Evolutionary conservation across 1,140 invertebrate species (phyloP).

Genomic region (Pseudomyrmex concolor): DNA sequence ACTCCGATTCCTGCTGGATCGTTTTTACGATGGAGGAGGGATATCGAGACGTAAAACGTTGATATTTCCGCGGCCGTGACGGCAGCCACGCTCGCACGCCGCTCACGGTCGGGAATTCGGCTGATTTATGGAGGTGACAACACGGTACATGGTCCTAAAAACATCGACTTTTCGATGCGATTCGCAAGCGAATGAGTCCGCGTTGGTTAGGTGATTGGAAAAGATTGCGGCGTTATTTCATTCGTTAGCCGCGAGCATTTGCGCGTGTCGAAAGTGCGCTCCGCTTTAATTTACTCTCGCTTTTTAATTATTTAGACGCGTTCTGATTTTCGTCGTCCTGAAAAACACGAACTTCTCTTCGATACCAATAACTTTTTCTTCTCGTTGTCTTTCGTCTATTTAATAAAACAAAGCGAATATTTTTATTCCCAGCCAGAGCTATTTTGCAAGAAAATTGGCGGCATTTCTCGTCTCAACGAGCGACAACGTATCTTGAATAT

Average conservation of each 20-base stretch:
- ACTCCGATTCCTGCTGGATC: conserved; percentile 50
- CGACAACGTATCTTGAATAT: background rate
- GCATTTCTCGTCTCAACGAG: background rate
- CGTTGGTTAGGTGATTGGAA: conserved; percentile 47
- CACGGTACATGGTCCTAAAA: conserved; percentile 57
- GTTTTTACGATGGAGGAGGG: conserved; percentile 63
- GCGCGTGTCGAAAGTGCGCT: background rate
- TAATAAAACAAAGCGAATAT: background rate
- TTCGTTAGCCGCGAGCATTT: conserved; percentile 14
- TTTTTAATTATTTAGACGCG: conserved; percentile 33
- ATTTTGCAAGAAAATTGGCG: background rate
- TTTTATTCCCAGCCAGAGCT: background rate
- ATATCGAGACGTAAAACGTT: conserved; percentile 53
- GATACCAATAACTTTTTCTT: background rate
- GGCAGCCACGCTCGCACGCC: background rate
- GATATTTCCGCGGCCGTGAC: conserved; percentile 63
- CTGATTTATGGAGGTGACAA: conserved; percentile 70
- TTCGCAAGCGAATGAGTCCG: conserved; percentile 19
- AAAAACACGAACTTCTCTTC: background rate
- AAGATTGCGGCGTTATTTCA: conserved; percentile 57
- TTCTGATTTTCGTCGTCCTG: background rate
- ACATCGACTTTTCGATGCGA: conserved; percentile 70
- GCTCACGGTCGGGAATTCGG: conserved; percentile 53
- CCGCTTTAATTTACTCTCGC: conserved; percentile 40
- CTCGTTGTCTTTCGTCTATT: background rate